phyloP scores from a whole-genome alignment of 2,113 vertebrate species.

The Bombycilla garrulus region DNA sequence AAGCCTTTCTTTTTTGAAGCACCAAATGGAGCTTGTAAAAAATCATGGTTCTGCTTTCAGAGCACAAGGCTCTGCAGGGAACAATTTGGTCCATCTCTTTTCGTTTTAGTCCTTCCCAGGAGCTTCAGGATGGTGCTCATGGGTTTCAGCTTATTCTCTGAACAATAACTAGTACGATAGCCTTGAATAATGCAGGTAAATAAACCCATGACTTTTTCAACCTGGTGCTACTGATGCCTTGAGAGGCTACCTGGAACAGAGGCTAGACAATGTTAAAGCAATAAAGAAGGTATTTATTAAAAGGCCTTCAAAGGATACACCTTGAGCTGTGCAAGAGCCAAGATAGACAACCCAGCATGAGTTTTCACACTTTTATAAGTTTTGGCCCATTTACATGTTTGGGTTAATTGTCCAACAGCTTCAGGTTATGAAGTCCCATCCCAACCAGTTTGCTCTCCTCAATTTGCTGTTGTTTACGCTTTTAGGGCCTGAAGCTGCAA shows the following conservation, averaged over 20 bases:
- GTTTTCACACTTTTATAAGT: background rate
- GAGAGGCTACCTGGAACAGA: background rate
- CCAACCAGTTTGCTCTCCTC: background rate
- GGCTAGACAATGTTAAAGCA: background rate
- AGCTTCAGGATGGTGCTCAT: background rate
- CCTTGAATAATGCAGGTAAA: background rate
- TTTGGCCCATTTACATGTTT: too few relatives aligned
- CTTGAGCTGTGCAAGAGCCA: background rate
- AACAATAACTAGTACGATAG: background rate
- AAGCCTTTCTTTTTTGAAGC: background rate
- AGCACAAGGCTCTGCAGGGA: accelerated
- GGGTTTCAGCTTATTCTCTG: background rate
- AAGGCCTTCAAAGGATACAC: background rate
- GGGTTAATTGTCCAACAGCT: background rate
- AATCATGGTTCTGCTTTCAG: background rate
- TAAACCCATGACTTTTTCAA: background rate
- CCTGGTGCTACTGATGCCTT: background rate
- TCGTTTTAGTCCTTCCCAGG: background rate
- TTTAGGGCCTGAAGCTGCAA: background rate
- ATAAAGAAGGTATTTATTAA: too few relatives aligned
- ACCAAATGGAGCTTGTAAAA: background rate
- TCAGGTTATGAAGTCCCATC: background rate
- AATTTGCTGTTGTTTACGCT: background rate
- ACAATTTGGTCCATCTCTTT: accelerated
- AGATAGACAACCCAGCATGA: accelerated